Conservation (phyloP, 2,797 vertebrate species). For the Neopelma chrysocephalum region DNA sequence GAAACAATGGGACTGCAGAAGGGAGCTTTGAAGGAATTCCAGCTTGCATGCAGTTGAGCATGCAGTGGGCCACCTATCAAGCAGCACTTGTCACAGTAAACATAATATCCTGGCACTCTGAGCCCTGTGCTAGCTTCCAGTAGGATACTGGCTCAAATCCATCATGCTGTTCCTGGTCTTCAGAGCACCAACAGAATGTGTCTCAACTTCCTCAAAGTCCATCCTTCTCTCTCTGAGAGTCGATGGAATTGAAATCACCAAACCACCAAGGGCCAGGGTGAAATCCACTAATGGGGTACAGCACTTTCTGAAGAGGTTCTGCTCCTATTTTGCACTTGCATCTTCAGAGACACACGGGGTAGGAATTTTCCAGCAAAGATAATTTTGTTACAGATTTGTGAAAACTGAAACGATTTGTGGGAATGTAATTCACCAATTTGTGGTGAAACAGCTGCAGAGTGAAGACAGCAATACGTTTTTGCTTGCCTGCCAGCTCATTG, state of each 20-base stretch:
- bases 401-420: background rate
- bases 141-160: background rate
- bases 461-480: background rate
- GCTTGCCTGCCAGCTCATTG: fast-evolving
- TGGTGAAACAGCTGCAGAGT: background rate
- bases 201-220: background rate
- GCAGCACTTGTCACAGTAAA: background rate
- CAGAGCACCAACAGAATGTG: background rate
- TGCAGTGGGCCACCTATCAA: background rate
- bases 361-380: background rate
- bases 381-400: background rate
- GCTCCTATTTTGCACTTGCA: background rate
- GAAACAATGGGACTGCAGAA: background rate
- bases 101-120: fast-evolving
- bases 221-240: background rate
- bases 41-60: background rate
- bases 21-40: background rate
- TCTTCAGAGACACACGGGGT: background rate
- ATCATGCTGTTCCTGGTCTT: background rate
- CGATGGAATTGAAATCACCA: background rate
- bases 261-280: background rate
- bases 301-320: fast-evolving
- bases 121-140: background rate
- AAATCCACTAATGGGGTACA: fast-evolving
- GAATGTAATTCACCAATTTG: background rate